phyloP scores from a whole-genome alignment of 2,113 vertebrate species.

The Mastomys natalensis region DNA sequence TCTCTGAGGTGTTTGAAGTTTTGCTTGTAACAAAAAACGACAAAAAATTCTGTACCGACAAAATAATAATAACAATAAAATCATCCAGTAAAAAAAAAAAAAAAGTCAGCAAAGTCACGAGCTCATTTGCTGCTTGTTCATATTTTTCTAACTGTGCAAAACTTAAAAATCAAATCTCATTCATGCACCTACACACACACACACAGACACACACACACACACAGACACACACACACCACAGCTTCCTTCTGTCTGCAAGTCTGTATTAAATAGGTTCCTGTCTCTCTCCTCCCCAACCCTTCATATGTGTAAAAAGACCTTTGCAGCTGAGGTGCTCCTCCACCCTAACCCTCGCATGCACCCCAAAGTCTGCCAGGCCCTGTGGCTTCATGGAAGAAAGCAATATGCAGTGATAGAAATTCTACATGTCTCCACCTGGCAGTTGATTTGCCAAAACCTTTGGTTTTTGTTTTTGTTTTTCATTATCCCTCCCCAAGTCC shows the following conservation, averaged over 20 bases:
- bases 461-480: constrained; percentile 91
- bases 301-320: constrained; percentile 80
- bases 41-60: constrained; percentile 79
- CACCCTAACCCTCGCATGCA: constrained; percentile 52
- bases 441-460: constrained; percentile 92
- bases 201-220: neutral
- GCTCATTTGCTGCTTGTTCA: constrained; percentile 73
- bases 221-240: constrained; percentile 45
- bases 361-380: constrained; percentile 60
- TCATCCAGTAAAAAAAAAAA: constrained; percentile 75
- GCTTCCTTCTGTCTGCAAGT: constrained; percentile 75
- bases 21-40: constrained; percentile 62
- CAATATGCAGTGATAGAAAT: constrained; percentile 80
- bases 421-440: constrained; percentile 84
- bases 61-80: constrained; percentile 78
- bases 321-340: constrained; percentile 38
- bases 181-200: constrained; percentile 4
- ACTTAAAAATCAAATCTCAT: constrained; percentile 70
- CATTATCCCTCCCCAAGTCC: neutral
- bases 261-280: constrained; percentile 73
- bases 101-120: constrained; percentile 76
- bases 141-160: constrained; percentile 90
- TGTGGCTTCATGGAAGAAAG: constrained; percentile 73
- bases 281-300: constrained; percentile 68
- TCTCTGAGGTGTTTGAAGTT: constrained; percentile 82